These are phyloP conservation scores for Pempheris klunzingeri DNA, from an alignment of 2,797 vertebrate species.

Conservation along the genomic window DNA sequence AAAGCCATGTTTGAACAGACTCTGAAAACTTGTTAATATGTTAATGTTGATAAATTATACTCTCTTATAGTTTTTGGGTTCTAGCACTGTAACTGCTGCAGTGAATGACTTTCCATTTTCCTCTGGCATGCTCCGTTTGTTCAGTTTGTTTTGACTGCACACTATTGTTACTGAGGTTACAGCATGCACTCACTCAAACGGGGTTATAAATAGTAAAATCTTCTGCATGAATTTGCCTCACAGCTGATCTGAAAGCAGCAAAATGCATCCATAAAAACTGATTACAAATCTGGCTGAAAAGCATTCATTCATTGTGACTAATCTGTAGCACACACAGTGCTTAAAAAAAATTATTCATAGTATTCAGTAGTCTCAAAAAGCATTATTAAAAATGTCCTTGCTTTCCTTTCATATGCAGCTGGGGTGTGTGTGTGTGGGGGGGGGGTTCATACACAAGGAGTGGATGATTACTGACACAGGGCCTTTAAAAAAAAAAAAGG, in stretches of 20 bases:
- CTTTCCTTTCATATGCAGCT: background rate
- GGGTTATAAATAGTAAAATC: conserved; percentile 28
- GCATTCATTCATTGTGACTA: conserved; percentile 23
- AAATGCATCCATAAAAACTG: conserved; percentile 7
- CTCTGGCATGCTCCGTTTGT: background rate
- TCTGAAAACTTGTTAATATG: background rate
- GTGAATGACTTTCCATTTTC: conserved; percentile 3
- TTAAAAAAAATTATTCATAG: background rate
- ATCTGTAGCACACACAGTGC: conserved; percentile 3
- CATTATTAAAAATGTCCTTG: background rate
- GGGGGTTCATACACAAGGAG: too few relatives aligned
- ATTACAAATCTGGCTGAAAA: conserved; percentile 22
- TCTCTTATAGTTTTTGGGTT: conserved; percentile 5
- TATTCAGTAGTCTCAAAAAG: conserved; percentile 10
- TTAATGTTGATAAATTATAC: conserved; percentile 27
- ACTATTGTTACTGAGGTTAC: background rate
- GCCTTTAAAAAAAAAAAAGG: background rate
- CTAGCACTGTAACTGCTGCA: background rate
- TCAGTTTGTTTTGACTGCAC: conserved; percentile 7
- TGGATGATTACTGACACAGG: background rate
- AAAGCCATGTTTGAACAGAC: conserved; percentile 30
- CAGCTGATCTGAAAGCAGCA: conserved; percentile 6
- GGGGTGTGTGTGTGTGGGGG: too few relatives aligned
- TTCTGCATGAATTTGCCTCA: background rate
- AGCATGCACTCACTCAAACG: conserved; percentile 1